phyloP scores from a whole-genome alignment of 2,113 vertebrate species.

The Megaceryle maxima region DNA sequence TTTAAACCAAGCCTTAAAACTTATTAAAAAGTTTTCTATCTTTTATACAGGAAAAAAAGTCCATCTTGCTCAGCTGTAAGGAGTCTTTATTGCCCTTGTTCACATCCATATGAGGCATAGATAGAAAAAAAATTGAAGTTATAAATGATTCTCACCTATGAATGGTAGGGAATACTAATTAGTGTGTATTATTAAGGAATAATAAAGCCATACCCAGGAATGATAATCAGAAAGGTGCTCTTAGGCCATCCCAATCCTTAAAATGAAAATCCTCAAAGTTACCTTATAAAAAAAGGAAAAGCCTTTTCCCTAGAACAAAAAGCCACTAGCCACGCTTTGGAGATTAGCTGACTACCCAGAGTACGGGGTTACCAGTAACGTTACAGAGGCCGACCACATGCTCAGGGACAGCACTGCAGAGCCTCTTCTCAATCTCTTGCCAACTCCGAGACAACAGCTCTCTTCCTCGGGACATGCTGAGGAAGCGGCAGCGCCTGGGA shows the following conservation, averaged over 20 bases:
- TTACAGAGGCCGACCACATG: rapidly evolving
- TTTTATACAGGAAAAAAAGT: not conserved
- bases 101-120: rapidly evolving
- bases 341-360: not conserved
- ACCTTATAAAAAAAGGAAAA: not conserved
- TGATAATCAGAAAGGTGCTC: not conserved
- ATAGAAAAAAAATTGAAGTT: not conserved
- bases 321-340: not conserved
- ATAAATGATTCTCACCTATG: not conserved
- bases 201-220: not conserved
- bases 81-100: not conserved
- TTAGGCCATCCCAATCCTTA: not conserved
- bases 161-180: not conserved
- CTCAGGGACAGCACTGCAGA: not conserved
- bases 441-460: rapidly evolving
- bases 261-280: not conserved
- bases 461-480: not conserved
- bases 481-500: rapidly evolving
- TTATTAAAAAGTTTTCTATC: not conserved
- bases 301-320: not conserved
- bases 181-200: not conserved
- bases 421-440: no score
- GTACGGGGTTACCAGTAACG: no score
- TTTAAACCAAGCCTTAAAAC: not conserved
- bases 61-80: not conserved